Evolutionary conservation across 1,140 invertebrate genomes (phyloP), one percentile per base, ranked within the genome.

Genomic region (Rhopalosiphum maidis): DNA sequence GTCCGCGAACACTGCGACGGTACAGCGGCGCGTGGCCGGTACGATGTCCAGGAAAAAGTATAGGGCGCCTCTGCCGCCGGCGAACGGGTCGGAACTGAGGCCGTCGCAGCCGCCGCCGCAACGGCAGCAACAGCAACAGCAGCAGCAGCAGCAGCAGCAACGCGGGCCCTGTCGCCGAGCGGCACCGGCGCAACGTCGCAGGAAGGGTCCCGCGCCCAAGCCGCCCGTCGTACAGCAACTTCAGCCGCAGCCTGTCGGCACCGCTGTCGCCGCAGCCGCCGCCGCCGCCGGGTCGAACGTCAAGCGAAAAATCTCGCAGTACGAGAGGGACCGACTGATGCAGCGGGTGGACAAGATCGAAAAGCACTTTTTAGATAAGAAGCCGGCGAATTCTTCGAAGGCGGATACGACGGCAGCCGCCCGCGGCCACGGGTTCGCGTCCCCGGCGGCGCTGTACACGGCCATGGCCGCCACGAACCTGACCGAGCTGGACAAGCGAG

Each of bases 321-420:
- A 93, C 51, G 91, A 93, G 35, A 43, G 37, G 23, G 91, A 93
- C 48, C 77, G 91, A 4, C 48, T 93, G 3, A 55, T 82, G 82
- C 22, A 83, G 37, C 91, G 91, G 23, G 91, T 93, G 37, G 91
- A 93, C 82, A 93, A 93, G 54, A 93, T 93, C n/a, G 82, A 93
- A 51, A 93, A 93, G 30, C 82, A 83, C 55, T 93, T 93, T 82
- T 54, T 85, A 2, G 46, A 55, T 0, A 93, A 2, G 54, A 60
- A 41, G 41, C 41, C 43, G 89, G 1, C 8, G 54, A 22, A 37
- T 35, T 21, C 4, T 11, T 22, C 22, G 25, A 43, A 37, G 23
- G 41, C 83, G 9, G 30, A 88, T 37, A 22, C 87, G 8, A 9
- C n/a, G n/a, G 23, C 21, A n/a, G 8, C 7, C 22, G 9, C 0